These are phyloP conservation scores for Ibidorhyncha struthersii DNA, from an alignment of 2,113 vertebrate species.

Conservation along the genomic window DNA sequence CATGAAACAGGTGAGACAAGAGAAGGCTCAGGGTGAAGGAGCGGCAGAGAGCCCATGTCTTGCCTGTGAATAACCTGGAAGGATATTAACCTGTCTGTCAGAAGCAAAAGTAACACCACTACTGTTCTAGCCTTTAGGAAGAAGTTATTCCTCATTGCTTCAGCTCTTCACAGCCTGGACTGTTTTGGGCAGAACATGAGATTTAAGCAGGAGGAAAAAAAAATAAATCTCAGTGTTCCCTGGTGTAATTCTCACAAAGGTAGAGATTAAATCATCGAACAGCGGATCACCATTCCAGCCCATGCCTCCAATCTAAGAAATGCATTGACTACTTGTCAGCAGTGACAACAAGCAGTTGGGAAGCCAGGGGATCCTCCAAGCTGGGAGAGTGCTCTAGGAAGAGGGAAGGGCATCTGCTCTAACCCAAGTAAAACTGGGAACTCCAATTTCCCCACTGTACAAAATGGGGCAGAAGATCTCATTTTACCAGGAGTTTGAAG, in stretches of 20 bases:
- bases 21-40: not conserved
- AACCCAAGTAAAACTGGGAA: not conserved
- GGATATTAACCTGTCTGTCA: not conserved
- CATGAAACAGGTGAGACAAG: not conserved
- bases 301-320: not conserved
- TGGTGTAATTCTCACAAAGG: not conserved
- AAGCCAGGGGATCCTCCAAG: not conserved
- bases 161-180: not conserved
- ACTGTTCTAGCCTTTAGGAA: not conserved
- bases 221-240: not conserved
- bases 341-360: not conserved
- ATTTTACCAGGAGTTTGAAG: not conserved
- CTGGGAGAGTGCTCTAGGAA: rapidly evolving
- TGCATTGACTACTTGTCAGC: not conserved
- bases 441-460: not conserved
- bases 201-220: not conserved
- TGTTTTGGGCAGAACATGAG: not conserved
- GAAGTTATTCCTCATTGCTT: not conserved
- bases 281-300: not conserved
- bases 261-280: not conserved
- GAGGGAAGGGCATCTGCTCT: not conserved
- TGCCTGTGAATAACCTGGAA: not conserved
- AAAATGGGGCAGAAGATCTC: not conserved
- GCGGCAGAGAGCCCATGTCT: not conserved
- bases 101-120: not conserved